These are phyloP conservation scores for Taenaris catops DNA, from an alignment of 2,888 invertebrate genomes.

Conservation along the genomic window DNA sequence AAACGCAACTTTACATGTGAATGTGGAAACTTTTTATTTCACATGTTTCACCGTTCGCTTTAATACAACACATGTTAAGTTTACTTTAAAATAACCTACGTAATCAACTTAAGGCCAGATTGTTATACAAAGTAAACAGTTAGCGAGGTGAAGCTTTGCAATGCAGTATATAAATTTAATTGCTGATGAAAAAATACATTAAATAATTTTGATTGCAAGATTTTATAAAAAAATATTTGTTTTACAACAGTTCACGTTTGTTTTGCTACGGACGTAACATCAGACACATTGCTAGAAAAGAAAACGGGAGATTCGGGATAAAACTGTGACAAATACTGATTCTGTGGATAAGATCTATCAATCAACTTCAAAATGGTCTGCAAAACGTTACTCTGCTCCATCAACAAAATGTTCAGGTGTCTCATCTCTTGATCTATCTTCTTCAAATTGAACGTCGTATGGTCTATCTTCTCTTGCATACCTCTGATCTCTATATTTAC, in stretches of 20 bases:
- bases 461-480: conserved; percentile 84
- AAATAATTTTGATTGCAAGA: neutral
- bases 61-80: too few species aligned
- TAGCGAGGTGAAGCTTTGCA: too few species aligned
- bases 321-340: conserved; percentile 31
- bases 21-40: too few species aligned
- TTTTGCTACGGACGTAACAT: conserved; percentile 24
- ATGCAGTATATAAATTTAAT: too few species aligned
- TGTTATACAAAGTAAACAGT: too few species aligned
- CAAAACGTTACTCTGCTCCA: conserved; percentile 61
- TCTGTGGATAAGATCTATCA: conserved; percentile 36
- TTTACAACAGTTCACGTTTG: neutral
- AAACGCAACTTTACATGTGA: too few species aligned
- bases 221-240: neutral
- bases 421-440: conserved; percentile 84
- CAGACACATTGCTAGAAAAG: conserved; percentile 41
- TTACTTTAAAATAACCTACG: too few species aligned
- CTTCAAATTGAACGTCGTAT: conserved; percentile 84
- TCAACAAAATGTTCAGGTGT: conserved; percentile 78
- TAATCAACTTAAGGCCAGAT: too few species aligned
- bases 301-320: conserved; percentile 56
- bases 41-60: too few species aligned
- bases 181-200: too few species aligned
- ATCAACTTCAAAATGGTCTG: conserved; percentile 53
- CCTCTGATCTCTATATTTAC: conserved; percentile 80